Base-by-base conservation (phyloP, 2,888 invertebrate species). In the Furcula furcula region DNA sequence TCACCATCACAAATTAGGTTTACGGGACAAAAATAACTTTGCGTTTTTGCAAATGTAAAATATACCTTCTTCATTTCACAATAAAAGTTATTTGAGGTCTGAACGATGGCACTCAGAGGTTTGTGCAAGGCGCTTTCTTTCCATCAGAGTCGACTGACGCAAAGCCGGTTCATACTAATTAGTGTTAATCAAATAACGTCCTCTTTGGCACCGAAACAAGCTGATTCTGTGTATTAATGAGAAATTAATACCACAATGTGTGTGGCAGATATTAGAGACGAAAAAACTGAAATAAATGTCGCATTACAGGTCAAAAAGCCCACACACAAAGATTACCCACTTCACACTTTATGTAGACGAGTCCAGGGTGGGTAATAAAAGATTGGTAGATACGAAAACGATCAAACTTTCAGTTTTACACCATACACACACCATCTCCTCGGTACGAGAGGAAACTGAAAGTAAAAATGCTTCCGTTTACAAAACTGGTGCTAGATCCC, bases 131-230 rank as follows among this genome's bases (percentile, higher is more conserved):
- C 37, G 40, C 76, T 82, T 81, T 82, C 83, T 65, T 76, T 67
- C 62, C 69, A 55, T 56, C 57, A 40, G 32, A 52, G 55, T 49
- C 59, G 62, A 60, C 66, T 52, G 70, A 66, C 63, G 66, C 54
- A 50, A 54, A 77, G 77, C 86, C 82, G 80, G 85, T 84, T 77
- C 59, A 56, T 41, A 67, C 72, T 87, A 88, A 87, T 87, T 86
- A 85, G 76, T 85, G 87, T 82, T 87, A 88, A 87, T 82, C 81
- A 87, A 88, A 87, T 80, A 87, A 67, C 69, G 76, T 78, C 78
- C 75, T 71, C 74, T 68, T 73, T 73, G 67, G 57, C 59, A 71
- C 67, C 60, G 46, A 67, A 70, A 74, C 76, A 70, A 64, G 69
- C 75, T 57, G 65, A 68, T 65, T 65, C 64, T 65, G 50, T 55